Evolutionary conservation across 2,113 vertebrate species (phyloP).

Genomic region (Eublepharis macularius): DNA sequence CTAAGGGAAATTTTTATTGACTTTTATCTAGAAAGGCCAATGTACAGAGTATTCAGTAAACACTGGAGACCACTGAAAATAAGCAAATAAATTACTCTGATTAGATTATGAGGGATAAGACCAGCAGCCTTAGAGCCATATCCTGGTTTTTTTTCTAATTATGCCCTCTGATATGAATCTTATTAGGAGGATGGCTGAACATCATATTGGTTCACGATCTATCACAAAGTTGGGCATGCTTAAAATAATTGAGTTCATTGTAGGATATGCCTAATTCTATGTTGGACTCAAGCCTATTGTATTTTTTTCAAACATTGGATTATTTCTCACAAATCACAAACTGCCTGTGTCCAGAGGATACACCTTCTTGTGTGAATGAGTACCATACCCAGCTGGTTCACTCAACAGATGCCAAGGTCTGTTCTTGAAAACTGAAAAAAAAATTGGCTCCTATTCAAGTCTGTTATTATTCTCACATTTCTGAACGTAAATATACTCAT

Average conservation of each 20-base stretch:
- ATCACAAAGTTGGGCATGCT: background rate
- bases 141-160: constrained; percentile 34
- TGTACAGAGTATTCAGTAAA: background rate
- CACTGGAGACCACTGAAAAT: background rate
- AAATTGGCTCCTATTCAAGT: background rate
- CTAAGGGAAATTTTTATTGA: background rate
- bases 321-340: background rate
- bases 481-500: background rate
- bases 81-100: background rate
- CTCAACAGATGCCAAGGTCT: background rate
- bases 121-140: constrained; percentile 28
- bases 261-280: background rate
- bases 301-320: background rate
- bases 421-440: background rate
- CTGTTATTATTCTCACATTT: background rate
- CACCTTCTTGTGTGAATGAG: background rate
- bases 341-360: background rate
- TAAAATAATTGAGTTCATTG: background rate
- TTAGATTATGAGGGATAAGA: constrained; percentile 7
- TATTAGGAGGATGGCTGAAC: background rate
- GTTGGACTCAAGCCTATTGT: background rate
- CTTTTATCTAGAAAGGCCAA: background rate
- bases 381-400: background rate
- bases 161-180: background rate
- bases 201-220: background rate